Base-by-base conservation (phyloP, 2,113 vertebrate species). In the Myrmecophaga tridactyla region DNA sequence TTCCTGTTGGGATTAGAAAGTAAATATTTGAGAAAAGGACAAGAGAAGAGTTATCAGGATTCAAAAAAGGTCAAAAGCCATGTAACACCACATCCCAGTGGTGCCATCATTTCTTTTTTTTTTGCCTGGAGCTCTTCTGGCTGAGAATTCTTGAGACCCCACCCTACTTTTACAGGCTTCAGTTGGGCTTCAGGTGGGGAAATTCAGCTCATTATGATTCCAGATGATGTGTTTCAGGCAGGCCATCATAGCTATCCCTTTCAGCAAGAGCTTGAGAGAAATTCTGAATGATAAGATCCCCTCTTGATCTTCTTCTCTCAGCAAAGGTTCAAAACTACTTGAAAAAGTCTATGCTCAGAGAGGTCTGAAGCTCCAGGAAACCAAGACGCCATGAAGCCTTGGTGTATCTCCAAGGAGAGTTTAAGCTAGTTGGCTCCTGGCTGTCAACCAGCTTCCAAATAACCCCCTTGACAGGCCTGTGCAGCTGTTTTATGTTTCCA, bases 401-500 rank as follows among this genome's bases (percentile, higher is more conserved):
- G 51, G 70, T 86, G 46, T 6, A 80, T 65, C 56, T 94, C 92
- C 90, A 95, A 86, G 87, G 76, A 92, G 88, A 95, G 27, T n/a
- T 18, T 25, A 89, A 95, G 34, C 93, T 92, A 31, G 87, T 81
- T 96, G 92, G 65, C 72, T 67, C 39, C 62, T 76, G 48, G 53
- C 75, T 91, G 63, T 81, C 82, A 94, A 84, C 77, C 86, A 93
- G 87, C 48, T 77, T 90, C 88, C 75, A 90, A 90, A 58, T 70
- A 41, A 62, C 87, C 65, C 46, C 87, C 87, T 70, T 89, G 85
- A 94, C 21, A 36, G 43, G 39, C 75, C 62, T 80, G 36, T 70
- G 88, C 95, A 97, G 95, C 95, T 96, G 94, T 86, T 92, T 96
- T 96, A 92, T 96, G 82, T 96, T 95, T 92, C 95, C 92, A 92